Evolutionary conservation across 1,140 invertebrate genomes (phyloP), one percentile per base, ranked within the genome.

Genomic region (Adoxophyes honmai): DNA sequence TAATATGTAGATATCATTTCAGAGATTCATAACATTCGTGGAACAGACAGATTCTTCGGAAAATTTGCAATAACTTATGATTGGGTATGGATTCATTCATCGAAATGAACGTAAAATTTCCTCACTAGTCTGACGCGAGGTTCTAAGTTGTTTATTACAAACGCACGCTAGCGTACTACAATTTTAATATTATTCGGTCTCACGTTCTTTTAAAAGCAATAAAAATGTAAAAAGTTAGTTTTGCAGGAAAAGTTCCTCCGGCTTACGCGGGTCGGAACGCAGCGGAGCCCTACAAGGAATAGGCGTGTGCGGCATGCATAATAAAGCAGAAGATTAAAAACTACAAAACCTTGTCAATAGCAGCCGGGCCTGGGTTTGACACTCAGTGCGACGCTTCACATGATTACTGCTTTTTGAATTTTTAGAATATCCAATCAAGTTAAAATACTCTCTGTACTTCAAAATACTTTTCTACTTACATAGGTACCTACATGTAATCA

Each of bases 221-320:
- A 86, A 87, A 87, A 87, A 86, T 87, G 75, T 75, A 67, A 76
- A 48, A 87, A 85, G 70, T 83, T 81, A 80, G 72, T 81, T 84
- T 81, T 77, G 80, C 80, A 72, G 75, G 70, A 67, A 78, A 87
- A 87, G 80, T 87, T 87, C 81, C 80, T 77, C 75, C 66, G 75
- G 78, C 76, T 83, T 78, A 78, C 66, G 70, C 73, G 73, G 62
- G 65, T 58, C 72, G 81, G 79, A 81, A 76, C 73, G 73, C 73
- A 81, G 64, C 68, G 70, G 73, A 66, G 75, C 80, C 80, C 75
- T 81, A 86, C 85, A 85, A 84, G 80, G 80, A 88, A 84, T 76
- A 73, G 85, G 85, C 82, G 85, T 88, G 85, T 80, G 62, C 76
- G 67, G 85, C 84, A 88, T 88, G 82, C 73, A 88, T 88, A 88